These are phyloP conservation scores for Drosophila pseudoananassae DNA, from an alignment of 1,140 invertebrate genomes.

Conservation along the genomic window DNA sequence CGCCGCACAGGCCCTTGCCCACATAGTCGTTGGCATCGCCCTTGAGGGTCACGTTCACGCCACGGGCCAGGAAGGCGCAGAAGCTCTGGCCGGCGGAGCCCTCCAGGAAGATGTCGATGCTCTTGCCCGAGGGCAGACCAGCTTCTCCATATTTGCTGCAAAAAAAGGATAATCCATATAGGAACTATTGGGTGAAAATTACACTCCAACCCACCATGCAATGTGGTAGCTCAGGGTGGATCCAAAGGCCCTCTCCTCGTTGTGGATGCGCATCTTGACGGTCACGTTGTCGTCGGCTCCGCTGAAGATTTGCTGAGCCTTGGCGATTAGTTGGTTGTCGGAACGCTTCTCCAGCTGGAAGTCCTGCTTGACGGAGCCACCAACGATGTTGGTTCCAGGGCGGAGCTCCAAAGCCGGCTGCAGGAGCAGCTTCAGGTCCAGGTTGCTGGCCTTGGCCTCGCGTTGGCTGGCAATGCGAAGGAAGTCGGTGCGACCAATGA, in stretches of 20 bases:
- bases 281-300: constrained; percentile 88
- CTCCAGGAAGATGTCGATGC: constrained; percentile 93
- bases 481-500: constrained; percentile 97
- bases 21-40: constrained; percentile 99
- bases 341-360: constrained; percentile 95
- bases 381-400: constrained; percentile 95
- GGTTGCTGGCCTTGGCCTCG: constrained; percentile 91
- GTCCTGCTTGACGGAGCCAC: constrained; percentile 93
- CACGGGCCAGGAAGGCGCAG: constrained; percentile 97
- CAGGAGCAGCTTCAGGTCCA: constrained; percentile 94
- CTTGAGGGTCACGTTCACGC: constrained; percentile 95
- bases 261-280: constrained; percentile 93
- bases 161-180: constrained; percentile 9
- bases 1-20: constrained; percentile 96
- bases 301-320: constrained; percentile 90
- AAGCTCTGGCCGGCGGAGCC: constrained; percentile 99
- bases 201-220: constrained; percentile 89
- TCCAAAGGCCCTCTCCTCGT: constrained; percentile 96
- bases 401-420: constrained; percentile 95
- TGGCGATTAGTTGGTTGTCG: constrained; percentile 93
- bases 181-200: background rate
- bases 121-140: constrained; percentile 92
- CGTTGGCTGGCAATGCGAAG: constrained; percentile 88
- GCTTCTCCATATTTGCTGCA: constrained; percentile 93
- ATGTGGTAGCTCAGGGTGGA: constrained; percentile 97